A percentile compares a stretch with the other conserved stretches of the same genome.
Evolutionary conservation across 2,113 vertebrate genomes (phyloP).

Genomic region (Notothenia coriiceps): DNA sequence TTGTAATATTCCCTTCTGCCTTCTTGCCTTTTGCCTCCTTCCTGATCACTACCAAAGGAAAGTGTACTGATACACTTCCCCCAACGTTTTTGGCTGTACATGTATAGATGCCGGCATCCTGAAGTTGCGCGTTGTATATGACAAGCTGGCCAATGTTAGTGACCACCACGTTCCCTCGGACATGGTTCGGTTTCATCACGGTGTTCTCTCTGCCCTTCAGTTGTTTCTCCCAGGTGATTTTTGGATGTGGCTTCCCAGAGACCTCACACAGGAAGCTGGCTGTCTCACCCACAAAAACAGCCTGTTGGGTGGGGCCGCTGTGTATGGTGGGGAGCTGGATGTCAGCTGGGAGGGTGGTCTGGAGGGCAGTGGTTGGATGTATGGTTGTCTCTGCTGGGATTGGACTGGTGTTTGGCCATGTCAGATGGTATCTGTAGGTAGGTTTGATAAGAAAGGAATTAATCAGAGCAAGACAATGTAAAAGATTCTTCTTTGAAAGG

Average conservation of each 20-base stretch:
- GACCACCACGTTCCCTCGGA: constrained; percentile 93
- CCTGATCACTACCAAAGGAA: constrained; percentile 90
- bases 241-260: constrained; percentile 90
- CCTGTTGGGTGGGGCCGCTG: constrained; percentile 87
- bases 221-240: constrained; percentile 97
- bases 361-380: constrained; percentile 89
- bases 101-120: constrained; percentile 93
- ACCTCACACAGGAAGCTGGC: constrained; percentile 97
- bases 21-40: constrained; percentile 75
- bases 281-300: constrained; percentile 91
- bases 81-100: constrained; percentile 91
- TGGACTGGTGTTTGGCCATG: constrained; percentile 95
- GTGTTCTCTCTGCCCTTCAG: constrained; percentile 90
- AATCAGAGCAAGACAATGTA: constrained; percentile 28
- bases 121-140: constrained; percentile 94
- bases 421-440: constrained; percentile 88
- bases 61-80: constrained; percentile 89
- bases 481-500: neutral
- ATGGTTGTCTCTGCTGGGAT: constrained; percentile 90
- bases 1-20: constrained; percentile 79
- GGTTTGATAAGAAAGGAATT: constrained; percentile 30
- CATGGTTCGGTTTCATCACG: constrained; percentile 92
- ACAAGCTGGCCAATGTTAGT: constrained; percentile 98
- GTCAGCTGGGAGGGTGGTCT: constrained; percentile 88
- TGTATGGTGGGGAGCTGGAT: constrained; percentile 87